phyloP scores from a whole-genome alignment of 2,888 invertebrate species.

The Acanthosepion esculentum region DNA sequence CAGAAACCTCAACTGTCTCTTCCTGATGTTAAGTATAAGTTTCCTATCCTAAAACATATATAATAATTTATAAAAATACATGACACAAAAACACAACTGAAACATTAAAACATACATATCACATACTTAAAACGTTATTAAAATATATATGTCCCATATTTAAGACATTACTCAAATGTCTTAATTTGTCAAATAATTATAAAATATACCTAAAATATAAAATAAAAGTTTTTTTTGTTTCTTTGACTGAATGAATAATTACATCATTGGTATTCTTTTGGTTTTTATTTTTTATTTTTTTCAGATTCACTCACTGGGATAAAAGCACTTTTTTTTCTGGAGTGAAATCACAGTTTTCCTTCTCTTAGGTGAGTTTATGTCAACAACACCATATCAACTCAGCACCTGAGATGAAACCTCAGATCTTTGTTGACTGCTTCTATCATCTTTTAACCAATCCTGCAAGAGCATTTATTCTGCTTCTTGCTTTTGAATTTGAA shows the following conservation, averaged over 20 bases:
- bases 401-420: neutral
- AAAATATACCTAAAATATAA: neutral
- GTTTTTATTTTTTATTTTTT: neutral
- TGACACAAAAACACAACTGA: too few species aligned
- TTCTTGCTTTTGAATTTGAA: neutral
- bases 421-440: neutral
- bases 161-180: neutral
- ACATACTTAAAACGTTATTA: too few species aligned
- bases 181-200: too few species aligned
- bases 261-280: neutral
- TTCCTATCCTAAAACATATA: too few species aligned
- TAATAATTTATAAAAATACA: too few species aligned
- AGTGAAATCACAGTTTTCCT: neutral
- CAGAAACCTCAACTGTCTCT: too few species aligned
- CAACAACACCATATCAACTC: neutral
- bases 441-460: neutral
- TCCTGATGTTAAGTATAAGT: too few species aligned
- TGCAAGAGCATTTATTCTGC: neutral
- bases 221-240: constrained; percentile 33
- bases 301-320: neutral
- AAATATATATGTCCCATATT: neutral
- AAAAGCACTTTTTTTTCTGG: neutral
- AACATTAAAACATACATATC: too few species aligned
- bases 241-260: neutral
- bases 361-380: neutral